phyloP scores from a whole-genome alignment of 2,888 invertebrate genomes.

The Baccha elongata region DNA sequence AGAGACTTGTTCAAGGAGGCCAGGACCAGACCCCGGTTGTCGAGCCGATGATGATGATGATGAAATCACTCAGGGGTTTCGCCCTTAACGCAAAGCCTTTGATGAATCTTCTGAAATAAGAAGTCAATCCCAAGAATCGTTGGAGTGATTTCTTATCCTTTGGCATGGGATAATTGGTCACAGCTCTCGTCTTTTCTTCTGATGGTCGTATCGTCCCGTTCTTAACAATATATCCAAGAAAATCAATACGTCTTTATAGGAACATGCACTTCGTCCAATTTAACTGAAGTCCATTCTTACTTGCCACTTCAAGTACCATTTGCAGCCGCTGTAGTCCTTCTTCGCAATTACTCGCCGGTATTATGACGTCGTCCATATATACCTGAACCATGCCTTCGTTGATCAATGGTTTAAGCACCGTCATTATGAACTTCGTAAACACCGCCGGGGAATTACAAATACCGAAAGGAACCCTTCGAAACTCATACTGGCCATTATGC shows the following conservation, averaged over 20 bases:
- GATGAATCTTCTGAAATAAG: background rate
- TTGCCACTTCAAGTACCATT: background rate
- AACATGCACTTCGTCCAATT: background rate
- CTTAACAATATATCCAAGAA: background rate
- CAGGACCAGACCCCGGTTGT: no score
- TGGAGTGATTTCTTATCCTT: constrained; percentile 61
- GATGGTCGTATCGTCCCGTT: background rate
- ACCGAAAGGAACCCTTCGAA: constrained; percentile 26
- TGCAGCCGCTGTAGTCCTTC: background rate
- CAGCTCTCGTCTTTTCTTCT: background rate
- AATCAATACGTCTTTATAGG: background rate
- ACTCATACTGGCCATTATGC: constrained; percentile 67
- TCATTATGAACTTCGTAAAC: constrained; percentile 17
- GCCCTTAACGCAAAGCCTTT: background rate
- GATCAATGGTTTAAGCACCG: constrained; percentile 5
- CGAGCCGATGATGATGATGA: no score
- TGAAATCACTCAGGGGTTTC: background rate
- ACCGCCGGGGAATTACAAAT: constrained; percentile 16
- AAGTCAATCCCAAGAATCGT: background rate
- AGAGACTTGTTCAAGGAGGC: no score
- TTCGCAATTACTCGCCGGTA: background rate
- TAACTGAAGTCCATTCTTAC: background rate
- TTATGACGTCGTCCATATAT: constrained; percentile 1
- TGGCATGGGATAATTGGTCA: constrained; percentile 53
- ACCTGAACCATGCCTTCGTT: constrained; percentile 8